Percentiles rank a stretch among this genome's conserved stretches.
phyloP scores from a whole-genome alignment of 2,888 invertebrate genomes.

The Trichopoda pennipes region DNA sequence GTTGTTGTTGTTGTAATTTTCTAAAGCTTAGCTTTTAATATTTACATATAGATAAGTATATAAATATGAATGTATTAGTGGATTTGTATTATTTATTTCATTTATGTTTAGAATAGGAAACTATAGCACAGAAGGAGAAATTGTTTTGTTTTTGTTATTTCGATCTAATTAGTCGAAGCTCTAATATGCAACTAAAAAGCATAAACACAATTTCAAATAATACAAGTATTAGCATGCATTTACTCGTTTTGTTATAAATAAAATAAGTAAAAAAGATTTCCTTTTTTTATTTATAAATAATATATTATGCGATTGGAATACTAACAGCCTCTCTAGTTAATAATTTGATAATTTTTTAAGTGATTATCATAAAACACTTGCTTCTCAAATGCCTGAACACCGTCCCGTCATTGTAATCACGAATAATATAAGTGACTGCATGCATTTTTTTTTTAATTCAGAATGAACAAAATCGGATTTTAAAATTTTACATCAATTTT shows the following conservation, averaged over 20 bases:
- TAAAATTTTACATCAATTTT: too few relatives aligned
- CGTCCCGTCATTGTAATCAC: background rate
- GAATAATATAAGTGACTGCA: background rate
- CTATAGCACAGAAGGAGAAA: background rate
- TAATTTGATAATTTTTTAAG: constrained; percentile 33
- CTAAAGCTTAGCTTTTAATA: background rate
- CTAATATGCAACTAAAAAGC: constrained; percentile 72
- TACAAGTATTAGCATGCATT: constrained; percentile 3
- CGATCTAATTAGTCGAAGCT: constrained; percentile 75
- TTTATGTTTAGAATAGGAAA: background rate
- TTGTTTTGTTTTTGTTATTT: constrained; percentile 1
- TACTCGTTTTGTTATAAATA: background rate
- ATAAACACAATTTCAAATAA: constrained; percentile 7
- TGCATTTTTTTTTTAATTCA: too few relatives aligned
- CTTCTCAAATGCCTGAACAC: constrained; percentile 11
- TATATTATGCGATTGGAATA: constrained; percentile 36
- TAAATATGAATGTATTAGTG: background rate
- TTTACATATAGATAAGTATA: background rate
- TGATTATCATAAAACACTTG: constrained; percentile 81
- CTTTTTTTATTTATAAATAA: constrained; percentile 24
- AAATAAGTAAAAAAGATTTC: constrained; percentile 13
- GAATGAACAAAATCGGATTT: too few relatives aligned
- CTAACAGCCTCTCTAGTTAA: constrained; percentile 28
- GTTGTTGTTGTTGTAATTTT: background rate
- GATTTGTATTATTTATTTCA: background rate